Conservation (phyloP, 2,888 invertebrate genomes). For the Achlya flavicornis region DNA sequence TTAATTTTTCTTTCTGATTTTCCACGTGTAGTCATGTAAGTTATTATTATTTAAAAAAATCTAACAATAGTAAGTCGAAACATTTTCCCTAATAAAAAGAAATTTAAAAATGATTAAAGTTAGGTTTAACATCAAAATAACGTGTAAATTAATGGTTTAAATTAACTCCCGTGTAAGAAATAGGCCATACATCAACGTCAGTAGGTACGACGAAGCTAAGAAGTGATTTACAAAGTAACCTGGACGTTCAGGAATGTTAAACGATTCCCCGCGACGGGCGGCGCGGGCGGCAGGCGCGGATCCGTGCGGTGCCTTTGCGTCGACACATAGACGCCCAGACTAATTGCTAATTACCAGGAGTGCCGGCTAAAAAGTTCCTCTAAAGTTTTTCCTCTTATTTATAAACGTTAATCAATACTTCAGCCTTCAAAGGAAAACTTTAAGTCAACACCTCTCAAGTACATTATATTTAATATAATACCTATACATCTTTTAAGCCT, state of each 20-base stretch:
- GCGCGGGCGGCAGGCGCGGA: not conserved
- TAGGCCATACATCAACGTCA: conserved; percentile 69
- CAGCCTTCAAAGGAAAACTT: not conserved
- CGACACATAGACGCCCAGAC: conserved; percentile 7
- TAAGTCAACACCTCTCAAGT: not conserved
- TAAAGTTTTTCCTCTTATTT: conserved; percentile 6
- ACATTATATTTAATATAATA: not conserved
- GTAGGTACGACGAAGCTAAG: conserved; percentile 40
- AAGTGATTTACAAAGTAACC: conserved; percentile 63
- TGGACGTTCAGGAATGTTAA: conserved; percentile 58
- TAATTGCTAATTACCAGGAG: conserved; percentile 3
- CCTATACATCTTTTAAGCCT: conserved; percentile 46
- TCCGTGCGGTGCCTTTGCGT: conserved; percentile 1
- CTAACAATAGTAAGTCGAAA: too few species aligned
- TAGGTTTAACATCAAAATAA: not conserved
- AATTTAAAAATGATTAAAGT: too few species aligned
- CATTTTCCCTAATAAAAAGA: too few species aligned
- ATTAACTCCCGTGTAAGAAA: conserved; percentile 49
- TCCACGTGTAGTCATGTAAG: too few species aligned
- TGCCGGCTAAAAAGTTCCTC: not conserved
- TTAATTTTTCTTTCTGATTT: not conserved
- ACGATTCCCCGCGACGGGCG: too few species aligned
- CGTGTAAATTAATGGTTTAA: conserved; percentile 32
- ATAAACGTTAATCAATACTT: conserved; percentile 7
- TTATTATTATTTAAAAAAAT: too few species aligned